Conservation (phyloP, 2,888 invertebrate species). For the Odontomyia ornata region DNA sequence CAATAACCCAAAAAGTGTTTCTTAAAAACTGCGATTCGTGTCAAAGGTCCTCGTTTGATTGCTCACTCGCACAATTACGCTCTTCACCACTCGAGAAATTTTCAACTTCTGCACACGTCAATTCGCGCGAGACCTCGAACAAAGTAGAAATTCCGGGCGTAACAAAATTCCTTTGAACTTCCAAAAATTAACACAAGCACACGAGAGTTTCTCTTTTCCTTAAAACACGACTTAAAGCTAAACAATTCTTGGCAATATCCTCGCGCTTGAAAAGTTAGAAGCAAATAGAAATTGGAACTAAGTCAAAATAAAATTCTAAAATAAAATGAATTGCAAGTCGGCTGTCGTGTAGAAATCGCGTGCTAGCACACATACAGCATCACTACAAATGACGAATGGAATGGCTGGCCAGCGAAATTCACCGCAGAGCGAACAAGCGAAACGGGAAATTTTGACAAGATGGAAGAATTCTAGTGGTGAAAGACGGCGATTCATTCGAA, state of each 20-base stretch:
- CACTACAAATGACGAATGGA: conserved; percentile 14
- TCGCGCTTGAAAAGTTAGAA: background rate
- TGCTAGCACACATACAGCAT: conserved; percentile 35
- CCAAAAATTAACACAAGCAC: no score
- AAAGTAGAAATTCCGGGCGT: no score
- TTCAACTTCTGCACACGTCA: conserved; percentile 30
- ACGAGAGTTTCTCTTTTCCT: background rate
- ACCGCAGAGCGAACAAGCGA: background rate
- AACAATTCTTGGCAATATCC: background rate
- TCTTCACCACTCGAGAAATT: background rate
- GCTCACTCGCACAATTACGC: background rate
- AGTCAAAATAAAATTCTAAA: conserved; percentile 32
- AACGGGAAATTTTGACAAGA: background rate
- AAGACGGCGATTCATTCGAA: background rate
- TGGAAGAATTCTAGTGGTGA: conserved; percentile 3
- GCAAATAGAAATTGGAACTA: background rate
- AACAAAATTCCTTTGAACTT: background rate
- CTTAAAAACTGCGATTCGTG: conserved; percentile 7
- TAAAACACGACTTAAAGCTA: background rate
- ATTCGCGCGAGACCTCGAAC: conserved; percentile 23
- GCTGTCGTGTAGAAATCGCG: background rate
- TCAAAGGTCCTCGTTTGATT: conserved; percentile 3
- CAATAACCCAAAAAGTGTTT: conserved; percentile 1
- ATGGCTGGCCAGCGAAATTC: background rate
- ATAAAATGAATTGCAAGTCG: conserved; percentile 23